Percentiles rank a stretch among this genome's conserved stretches.
These are phyloP conservation scores for Chaenocephalus aceratus DNA, from an alignment of 2,113 vertebrate species.

Conservation along the genomic window DNA sequence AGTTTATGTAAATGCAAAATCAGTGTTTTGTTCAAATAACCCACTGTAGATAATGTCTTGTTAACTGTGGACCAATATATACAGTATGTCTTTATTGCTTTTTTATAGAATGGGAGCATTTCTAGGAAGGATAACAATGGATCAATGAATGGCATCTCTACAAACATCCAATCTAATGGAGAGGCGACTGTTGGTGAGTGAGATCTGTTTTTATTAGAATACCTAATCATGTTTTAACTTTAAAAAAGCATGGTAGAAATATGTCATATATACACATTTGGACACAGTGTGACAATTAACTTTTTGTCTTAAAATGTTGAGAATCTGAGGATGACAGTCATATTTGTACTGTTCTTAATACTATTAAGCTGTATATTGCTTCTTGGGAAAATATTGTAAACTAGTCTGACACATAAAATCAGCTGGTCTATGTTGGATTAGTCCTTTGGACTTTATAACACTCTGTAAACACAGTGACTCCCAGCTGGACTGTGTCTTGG, in stretches of 20 bases:
- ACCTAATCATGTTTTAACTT: not conserved
- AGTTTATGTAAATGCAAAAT: not conserved
- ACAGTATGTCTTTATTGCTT: not conserved
- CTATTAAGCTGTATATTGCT: not conserved
- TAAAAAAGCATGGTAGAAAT: not conserved
- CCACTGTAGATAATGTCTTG: not conserved
- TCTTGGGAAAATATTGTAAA: not conserved
- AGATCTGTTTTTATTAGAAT: not conserved
- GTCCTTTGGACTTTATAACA: conserved; percentile 43
- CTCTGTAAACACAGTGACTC: conserved; percentile 64
- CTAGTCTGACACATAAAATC: conserved; percentile 1
- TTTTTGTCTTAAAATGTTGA: not conserved
- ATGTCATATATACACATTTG: not conserved
- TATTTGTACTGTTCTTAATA: not conserved
- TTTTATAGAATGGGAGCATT: conserved; percentile 45
- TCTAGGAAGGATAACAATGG: conserved; percentile 68
- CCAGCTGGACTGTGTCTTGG: conserved; percentile 33
- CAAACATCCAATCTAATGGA: conserved; percentile 36
- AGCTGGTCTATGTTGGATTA: conserved; percentile 36
- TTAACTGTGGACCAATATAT: not conserved
- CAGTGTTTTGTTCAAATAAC: not conserved
- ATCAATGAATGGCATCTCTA: conserved; percentile 65
- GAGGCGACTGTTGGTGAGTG: conserved; percentile 59
- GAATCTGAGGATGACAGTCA: not conserved
- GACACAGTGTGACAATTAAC: not conserved